These are phyloP conservation scores for Sorex maritimensis DNA, from an alignment of 2,797 vertebrate genomes.

Conservation along the genomic window DNA sequence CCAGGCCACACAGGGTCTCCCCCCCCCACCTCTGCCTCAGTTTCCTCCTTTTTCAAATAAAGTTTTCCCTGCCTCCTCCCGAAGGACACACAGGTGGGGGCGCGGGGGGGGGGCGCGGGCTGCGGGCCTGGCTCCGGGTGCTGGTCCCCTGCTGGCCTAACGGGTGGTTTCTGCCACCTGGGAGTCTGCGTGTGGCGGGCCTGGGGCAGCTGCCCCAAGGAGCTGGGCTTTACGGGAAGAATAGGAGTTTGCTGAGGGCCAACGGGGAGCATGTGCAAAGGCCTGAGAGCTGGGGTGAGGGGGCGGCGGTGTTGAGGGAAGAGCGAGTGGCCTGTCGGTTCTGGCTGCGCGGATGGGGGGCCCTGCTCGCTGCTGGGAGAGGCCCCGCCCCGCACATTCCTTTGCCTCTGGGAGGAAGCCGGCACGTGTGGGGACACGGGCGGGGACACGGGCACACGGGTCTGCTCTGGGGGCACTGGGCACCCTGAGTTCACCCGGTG, in stretches of 20 bases:
- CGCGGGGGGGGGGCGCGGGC: too few relatives aligned
- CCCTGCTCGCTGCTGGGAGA: not conserved
- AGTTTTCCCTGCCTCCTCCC: fast-evolving
- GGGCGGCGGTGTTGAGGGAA: not conserved
- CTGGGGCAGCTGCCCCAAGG: too few relatives aligned
- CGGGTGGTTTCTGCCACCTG: too few relatives aligned
- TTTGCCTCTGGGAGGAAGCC: not conserved
- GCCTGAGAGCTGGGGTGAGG: not conserved
- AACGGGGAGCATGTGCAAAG: not conserved
- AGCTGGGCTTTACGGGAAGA: too few relatives aligned
- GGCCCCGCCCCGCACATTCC: not conserved
- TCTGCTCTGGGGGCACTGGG: too few relatives aligned
- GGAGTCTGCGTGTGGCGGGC: too few relatives aligned
- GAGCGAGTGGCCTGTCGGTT: too few relatives aligned
- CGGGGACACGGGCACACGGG: too few relatives aligned
- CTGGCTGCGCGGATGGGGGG: not conserved
- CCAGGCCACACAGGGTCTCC: not conserved
- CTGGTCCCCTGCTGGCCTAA: too few relatives aligned
- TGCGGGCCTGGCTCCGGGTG: too few relatives aligned
- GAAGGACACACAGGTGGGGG: not conserved
- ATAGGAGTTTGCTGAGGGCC: too few relatives aligned
- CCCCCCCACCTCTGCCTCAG: not conserved
- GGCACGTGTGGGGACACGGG: too few relatives aligned
- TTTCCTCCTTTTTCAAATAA: not conserved
- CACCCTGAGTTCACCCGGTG: not conserved